These are phyloP conservation scores for Pristiophorus japonicus DNA, from an alignment of 2,113 vertebrate species.

Conservation along the genomic window DNA sequence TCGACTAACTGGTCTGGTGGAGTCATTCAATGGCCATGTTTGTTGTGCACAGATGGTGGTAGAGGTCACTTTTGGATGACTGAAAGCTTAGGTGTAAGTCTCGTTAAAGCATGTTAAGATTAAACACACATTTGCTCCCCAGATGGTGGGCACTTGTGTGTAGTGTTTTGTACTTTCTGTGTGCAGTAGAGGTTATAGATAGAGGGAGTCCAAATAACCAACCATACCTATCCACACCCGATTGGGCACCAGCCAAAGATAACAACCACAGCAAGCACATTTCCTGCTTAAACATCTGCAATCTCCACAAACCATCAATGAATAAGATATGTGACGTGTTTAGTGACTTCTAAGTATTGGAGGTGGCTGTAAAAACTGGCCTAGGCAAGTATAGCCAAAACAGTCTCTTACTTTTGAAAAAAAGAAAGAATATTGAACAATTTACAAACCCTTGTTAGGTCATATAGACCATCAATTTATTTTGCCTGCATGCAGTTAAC, in stretches of 20 bases:
- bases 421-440: neutral
- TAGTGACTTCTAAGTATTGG: neutral
- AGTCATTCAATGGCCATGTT: neutral
- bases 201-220: neutral
- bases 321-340: neutral
- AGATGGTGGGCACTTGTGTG: slow-evolving; percentile 2
- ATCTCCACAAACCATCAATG: neutral
- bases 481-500: neutral
- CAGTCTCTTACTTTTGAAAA: neutral
- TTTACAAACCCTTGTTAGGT: neutral
- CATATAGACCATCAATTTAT: neutral
- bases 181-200: neutral
- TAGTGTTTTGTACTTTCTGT: neutral
- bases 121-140: slow-evolving; percentile 6
- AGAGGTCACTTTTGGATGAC: slow-evolving; percentile 27
- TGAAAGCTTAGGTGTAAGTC: neutral
- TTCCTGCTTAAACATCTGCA: neutral
- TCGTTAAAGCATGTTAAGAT: slow-evolving; percentile 8
- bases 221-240: neutral
- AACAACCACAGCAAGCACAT: neutral
- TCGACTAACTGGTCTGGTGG: neutral
- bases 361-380: neutral
- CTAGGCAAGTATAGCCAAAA: neutral
- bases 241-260: neutral
- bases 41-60: slow-evolving; percentile 4